phyloP scores from a whole-genome alignment of 92 coral and sea anemone genomes.

The Epizoanthus stellaris region DNA sequence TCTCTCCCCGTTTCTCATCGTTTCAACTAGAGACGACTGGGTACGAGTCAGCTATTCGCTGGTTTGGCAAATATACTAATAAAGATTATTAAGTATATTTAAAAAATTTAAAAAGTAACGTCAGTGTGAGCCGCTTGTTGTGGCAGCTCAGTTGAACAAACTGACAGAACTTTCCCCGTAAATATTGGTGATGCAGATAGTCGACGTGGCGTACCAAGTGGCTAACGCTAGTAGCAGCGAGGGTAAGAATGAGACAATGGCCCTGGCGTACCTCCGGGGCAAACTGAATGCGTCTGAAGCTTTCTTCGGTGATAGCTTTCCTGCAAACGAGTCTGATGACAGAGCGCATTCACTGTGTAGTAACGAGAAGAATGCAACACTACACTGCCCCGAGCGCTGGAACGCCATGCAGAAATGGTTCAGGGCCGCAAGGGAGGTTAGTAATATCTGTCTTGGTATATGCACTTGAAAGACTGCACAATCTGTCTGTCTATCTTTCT shows the following conservation, averaged over 20 bases:
- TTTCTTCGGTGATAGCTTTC: slow-evolving; percentile 4
- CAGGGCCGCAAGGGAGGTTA: slow-evolving; percentile 31
- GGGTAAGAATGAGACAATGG: not conserved
- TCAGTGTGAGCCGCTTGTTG: not conserved
- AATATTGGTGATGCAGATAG: not conserved
- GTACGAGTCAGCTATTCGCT: no score
- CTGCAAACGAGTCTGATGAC: slow-evolving; percentile 13
- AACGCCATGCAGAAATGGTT: slow-evolving; percentile 43
- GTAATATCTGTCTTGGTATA: not conserved
- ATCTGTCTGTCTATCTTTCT: no score
- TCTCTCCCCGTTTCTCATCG: no score
- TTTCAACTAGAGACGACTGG: no score
- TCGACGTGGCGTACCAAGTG: slow-evolving; percentile 3
- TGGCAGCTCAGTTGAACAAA: not conserved
- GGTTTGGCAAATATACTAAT: no score
- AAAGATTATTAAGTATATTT: no score
- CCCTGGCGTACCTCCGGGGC: slow-evolving; percentile 13
- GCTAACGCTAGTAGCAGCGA: not conserved
- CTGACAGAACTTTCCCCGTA: not conserved
- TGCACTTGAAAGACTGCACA: no score
- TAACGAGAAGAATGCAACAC: not conserved
- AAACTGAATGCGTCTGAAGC: slow-evolving; percentile 5
- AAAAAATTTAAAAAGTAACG: not conserved
- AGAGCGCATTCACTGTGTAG: not conserved
- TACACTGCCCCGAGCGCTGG: slow-evolving; percentile 29